These are phyloP conservation scores for Ectemnius cavifrons DNA, from an alignment of 2,888 invertebrate species.

Conservation along the genomic window DNA sequence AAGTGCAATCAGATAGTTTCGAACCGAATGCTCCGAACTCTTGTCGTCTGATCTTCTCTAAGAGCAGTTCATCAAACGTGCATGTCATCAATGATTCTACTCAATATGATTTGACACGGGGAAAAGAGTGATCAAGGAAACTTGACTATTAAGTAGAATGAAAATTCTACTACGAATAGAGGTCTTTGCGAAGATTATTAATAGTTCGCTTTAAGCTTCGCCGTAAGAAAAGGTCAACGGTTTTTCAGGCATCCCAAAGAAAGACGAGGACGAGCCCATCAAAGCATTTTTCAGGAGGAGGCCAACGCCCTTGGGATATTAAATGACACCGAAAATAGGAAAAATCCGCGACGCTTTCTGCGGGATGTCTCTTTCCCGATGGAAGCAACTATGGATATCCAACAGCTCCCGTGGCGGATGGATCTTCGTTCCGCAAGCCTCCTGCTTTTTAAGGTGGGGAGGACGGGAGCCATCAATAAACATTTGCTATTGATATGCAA, in stretches of 20 bases:
- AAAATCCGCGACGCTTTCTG: slow-evolving; percentile 19
- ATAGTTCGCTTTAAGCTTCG: no score
- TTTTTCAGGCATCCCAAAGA: slow-evolving; percentile 5
- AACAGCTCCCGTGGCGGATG: no score
- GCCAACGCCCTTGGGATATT: slow-evolving; percentile 35
- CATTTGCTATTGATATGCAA: slow-evolving; percentile 66
- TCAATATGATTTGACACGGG: no score
- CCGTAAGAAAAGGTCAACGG: slow-evolving; percentile 19
- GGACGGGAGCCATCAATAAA: slow-evolving; percentile 64
- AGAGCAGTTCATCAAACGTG: no score
- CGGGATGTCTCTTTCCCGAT: slow-evolving; percentile 19
- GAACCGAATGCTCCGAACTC: no score
- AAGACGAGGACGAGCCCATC: slow-evolving; percentile 10
- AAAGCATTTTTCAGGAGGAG: slow-evolving; percentile 21
- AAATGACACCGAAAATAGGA: slow-evolving; percentile 46
- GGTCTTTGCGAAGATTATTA: no score
- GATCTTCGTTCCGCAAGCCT: neutral
- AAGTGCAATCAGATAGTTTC: slow-evolving; percentile 16
- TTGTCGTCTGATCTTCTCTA: no score
- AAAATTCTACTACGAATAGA: no score
- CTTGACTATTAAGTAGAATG: no score
- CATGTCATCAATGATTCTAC: no score
- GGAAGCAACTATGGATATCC: neutral
- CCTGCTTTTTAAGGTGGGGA: slow-evolving; percentile 28
- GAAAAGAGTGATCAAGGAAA: no score